phyloP scores from a whole-genome alignment of 2,888 invertebrate species.

The Megamerina dolium region DNA sequence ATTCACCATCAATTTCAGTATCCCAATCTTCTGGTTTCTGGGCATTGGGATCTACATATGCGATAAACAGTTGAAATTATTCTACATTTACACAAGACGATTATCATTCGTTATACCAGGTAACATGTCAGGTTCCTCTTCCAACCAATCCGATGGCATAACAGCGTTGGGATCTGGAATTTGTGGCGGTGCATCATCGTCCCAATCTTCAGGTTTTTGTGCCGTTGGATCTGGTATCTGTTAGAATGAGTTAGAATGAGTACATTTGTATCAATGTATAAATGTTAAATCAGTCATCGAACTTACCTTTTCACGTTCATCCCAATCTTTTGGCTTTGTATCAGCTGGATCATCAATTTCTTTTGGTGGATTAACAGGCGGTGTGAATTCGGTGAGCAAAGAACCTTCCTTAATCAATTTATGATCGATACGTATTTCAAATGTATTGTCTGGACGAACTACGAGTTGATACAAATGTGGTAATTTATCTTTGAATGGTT shows the following conservation, averaged over 20 bases:
- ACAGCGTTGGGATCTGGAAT: conserved; percentile 78
- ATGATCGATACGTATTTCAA: conserved; percentile 75
- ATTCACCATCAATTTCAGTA: conserved; percentile 96
- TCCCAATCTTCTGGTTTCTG: conserved; percentile 94
- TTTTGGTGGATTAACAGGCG: conserved; percentile 89
- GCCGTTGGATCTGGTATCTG: conserved; percentile 83
- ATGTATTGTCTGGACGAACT: conserved; percentile 72
- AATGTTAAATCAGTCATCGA: neutral
- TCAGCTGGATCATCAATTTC: conserved; percentile 91
- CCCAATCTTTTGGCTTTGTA: conserved; percentile 87
- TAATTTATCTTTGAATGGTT: conserved; percentile 85
- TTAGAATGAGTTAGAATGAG: neutral
- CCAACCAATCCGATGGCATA: conserved; percentile 89
- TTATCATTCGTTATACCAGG: conserved; percentile 47
- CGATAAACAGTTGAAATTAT: neutral
- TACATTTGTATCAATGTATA: neutral
- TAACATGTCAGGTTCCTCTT: conserved; percentile 79
- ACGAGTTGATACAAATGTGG: conserved; percentile 82
- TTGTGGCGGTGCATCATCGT: conserved; percentile 87
- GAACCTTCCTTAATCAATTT: conserved; percentile 79
- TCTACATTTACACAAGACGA: neutral
- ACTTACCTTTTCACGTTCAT: conserved; percentile 72
- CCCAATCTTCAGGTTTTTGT: conserved; percentile 93
- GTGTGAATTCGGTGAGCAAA: conserved; percentile 82
- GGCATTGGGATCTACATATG: conserved; percentile 67